Conservation (phyloP, 1,140 invertebrate species). For the Drosophila auraria region DNA sequence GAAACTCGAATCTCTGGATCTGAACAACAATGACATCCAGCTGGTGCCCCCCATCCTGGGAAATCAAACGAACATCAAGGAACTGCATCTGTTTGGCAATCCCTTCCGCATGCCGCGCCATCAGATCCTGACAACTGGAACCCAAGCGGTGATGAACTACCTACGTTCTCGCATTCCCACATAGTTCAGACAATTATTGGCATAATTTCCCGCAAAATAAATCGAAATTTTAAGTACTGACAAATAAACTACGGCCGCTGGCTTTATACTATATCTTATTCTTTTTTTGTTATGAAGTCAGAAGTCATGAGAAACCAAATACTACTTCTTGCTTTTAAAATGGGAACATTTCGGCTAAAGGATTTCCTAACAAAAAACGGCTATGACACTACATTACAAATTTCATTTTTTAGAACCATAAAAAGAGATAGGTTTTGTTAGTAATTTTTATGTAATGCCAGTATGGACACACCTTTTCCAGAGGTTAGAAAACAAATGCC, state of each 20-base stretch:
- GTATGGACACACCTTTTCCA: too few species aligned
- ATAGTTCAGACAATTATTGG: conserved; percentile 4
- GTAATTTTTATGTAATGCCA: too few species aligned
- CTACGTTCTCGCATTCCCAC: conserved; percentile 91
- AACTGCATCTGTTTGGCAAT: conserved; percentile 92
- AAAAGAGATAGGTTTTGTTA: too few species aligned
- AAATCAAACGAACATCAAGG: conserved; percentile 89
- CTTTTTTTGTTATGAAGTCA: neutral
- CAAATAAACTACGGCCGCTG: neutral
- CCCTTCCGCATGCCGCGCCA: conserved; percentile 93
- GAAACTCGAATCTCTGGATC: conserved; percentile 89
- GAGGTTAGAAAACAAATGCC: too few species aligned
- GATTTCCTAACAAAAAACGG: too few species aligned
- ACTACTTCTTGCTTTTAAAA: neutral
- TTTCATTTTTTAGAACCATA: too few species aligned
- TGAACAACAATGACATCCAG: conserved; percentile 92
- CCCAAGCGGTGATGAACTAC: conserved; percentile 91
- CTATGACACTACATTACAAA: too few species aligned
- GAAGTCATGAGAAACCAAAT: neutral
- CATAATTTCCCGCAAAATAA: neutral
- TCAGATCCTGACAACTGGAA: conserved; percentile 93
- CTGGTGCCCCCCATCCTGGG: conserved; percentile 92
- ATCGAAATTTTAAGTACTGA: conserved; percentile 14
- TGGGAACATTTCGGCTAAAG: too few species aligned
- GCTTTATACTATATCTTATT: neutral